These are phyloP conservation scores for Eueremaeus valkanovi DNA, from an alignment of 2,888 invertebrate species.

Conservation along the genomic window DNA sequence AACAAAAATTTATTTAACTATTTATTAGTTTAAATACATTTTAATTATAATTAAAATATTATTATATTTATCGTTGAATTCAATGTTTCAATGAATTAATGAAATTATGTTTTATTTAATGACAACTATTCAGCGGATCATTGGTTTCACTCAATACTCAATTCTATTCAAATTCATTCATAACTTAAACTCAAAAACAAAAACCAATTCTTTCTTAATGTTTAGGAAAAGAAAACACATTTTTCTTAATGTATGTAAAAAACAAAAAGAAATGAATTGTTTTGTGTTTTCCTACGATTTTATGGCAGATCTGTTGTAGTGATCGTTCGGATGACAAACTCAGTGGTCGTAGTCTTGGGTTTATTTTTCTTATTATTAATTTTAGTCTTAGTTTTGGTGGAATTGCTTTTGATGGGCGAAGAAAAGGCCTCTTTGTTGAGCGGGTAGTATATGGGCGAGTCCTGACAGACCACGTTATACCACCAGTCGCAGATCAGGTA, in stretches of 20 bases:
- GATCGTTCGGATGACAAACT: constrained; percentile 28
- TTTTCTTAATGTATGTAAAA: neutral
- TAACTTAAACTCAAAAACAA: neutral
- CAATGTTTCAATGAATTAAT: neutral
- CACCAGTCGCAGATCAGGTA: constrained; percentile 47
- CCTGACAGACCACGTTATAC: constrained; percentile 45
- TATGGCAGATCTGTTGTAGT: constrained; percentile 27
- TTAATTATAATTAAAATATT: neutral
- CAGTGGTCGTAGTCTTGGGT: constrained; percentile 23
- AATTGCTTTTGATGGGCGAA: neutral
- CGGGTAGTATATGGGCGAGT: constrained; percentile 32
- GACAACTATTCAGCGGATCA: neutral
- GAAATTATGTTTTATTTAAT: neutral
- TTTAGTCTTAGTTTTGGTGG: neutral
- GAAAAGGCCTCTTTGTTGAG: constrained; percentile 41
- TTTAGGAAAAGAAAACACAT: neutral
- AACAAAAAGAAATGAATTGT: neutral
- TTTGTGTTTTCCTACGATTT: neutral
- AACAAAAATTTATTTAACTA: neutral
- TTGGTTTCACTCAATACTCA: neutral
- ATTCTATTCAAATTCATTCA: neutral
- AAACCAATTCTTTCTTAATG: no score
- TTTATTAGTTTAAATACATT: neutral
- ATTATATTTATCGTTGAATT: neutral
- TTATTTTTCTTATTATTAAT: neutral